Base-by-base conservation (phyloP, 2,113 vertebrate species). In the Salvelinus namaycush region DNA sequence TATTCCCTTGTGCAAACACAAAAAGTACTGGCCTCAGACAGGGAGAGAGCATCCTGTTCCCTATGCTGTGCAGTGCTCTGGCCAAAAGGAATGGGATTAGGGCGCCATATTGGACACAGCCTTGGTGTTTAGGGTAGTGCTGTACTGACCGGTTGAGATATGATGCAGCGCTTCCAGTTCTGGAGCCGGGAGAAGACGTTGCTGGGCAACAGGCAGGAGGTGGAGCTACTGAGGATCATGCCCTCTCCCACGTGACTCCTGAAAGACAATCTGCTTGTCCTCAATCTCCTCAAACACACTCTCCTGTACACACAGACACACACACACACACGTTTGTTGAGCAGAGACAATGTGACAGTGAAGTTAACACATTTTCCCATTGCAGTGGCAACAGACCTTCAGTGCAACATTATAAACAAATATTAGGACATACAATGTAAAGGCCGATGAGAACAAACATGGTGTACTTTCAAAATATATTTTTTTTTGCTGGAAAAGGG, bases 61-160 rank as follows among this genome's bases (percentile, higher is more conserved):
- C 51, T 54, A 72, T 20, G 49, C 8, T 31, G 51, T 54, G 51
- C 12, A 54, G 14, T 64, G 22, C 5, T 4, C 34, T 49, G 29
- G 27, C 5, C 18, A 39, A 44, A 34, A 34, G 66, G 27, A 60
- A 14, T 60, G 59, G 59, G 7, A n/a, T 22, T 62, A 22, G 3
- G 7, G 59, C 2, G 2, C 2, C 59, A 13, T 11, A 3, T 34
- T 18, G 9, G 12, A 75, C 16, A 75, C 11, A 64, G 34, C 9
- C 12, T 59, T n/a, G 57, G 44, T 57, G 8, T 62, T 31, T 27
- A 70, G 49, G 20, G 1, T 4, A 20, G 18, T 3, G 4, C 27
- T 26, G 66, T 29, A 97, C 96, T 95, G 81, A 99, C 97, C 70
- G 98, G 98, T 81, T 99, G 98, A 0, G 96, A 96, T 81, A 99